Conservation (phyloP, 2,797 vertebrate species). For the Etheostoma perlongum region DNA sequence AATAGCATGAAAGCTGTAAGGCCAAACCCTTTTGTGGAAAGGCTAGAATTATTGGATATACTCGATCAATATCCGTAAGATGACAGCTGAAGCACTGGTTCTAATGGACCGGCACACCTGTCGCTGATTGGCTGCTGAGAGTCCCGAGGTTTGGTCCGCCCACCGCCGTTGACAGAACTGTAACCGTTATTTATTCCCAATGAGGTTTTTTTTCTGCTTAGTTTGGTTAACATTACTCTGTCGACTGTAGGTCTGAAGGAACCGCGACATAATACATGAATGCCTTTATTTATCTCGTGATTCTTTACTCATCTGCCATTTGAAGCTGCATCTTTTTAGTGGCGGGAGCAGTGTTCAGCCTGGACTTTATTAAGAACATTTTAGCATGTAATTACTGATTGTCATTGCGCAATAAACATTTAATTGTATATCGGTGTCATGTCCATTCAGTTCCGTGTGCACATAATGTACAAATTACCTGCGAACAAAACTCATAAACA, state of each 20-base stretch:
- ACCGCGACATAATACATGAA: too few species aligned
- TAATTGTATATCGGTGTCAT: not conserved
- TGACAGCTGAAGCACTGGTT: not conserved
- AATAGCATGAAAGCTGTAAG: constrained; percentile 22
- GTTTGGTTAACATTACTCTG: not conserved
- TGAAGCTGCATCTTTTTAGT: not conserved
- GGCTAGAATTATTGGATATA: not conserved
- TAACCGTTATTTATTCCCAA: not conserved
- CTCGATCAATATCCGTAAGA: too few species aligned
- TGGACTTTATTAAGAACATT: not conserved
- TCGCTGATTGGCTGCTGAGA: not conserved
- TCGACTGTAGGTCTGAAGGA: not conserved
- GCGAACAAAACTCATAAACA: too few species aligned
- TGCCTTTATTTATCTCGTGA: not conserved
- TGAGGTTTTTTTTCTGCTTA: not conserved
- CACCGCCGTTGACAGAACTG: not conserved
- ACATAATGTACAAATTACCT: too few species aligned
- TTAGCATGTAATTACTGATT: constrained; percentile 10
- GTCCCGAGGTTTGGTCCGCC: not conserved
- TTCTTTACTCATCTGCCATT: not conserved
- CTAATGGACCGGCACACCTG: not conserved
- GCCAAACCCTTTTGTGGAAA: constrained; percentile 16
- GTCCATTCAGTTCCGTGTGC: constrained; percentile 1
- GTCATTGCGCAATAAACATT: constrained; percentile 23
- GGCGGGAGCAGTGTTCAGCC: not conserved